A percentile compares a stretch with the other conserved stretches of the same genome.
These are phyloP conservation scores for Buathra laborator DNA, from an alignment of 2,888 invertebrate species.

Conservation along the genomic window DNA sequence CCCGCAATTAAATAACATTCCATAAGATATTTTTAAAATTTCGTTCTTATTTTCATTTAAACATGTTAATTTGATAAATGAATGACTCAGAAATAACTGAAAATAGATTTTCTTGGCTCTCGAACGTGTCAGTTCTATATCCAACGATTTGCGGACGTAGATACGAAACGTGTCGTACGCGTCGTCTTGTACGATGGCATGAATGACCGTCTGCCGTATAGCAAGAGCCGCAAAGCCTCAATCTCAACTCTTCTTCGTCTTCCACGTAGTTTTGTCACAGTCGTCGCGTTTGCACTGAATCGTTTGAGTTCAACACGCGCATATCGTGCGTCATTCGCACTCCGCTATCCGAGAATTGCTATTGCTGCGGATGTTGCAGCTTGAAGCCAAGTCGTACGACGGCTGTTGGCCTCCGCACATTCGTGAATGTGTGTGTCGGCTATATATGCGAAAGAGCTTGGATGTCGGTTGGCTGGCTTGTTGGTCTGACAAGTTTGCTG, in stretches of 20 bases:
- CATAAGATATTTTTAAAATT: too few species aligned
- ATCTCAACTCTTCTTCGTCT: slow-evolving; percentile 14
- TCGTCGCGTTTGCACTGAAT: slow-evolving; percentile 6
- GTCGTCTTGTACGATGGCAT: slow-evolving; percentile 47
- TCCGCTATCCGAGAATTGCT: background rate
- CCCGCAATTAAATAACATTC: too few species aligned
- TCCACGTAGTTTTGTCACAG: slow-evolving; percentile 35
- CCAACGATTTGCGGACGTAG: background rate
- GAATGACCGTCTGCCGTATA: slow-evolving; percentile 69
- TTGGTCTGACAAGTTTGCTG: slow-evolving; percentile 66
- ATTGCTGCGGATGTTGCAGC: background rate
- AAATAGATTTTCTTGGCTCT: slow-evolving; percentile 1
- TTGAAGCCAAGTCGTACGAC: slow-evolving; percentile 39
- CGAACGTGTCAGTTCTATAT: slow-evolving; percentile 6
- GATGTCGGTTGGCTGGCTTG: slow-evolving; percentile 75
- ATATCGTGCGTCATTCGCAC: slow-evolving; percentile 46
- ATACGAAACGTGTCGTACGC: background rate
- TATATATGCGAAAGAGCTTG: slow-evolving; percentile 67
- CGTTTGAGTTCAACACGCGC: slow-evolving; percentile 18
- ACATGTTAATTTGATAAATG: too few species aligned
- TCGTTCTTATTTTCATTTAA: too few species aligned
- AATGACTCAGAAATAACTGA: background rate
- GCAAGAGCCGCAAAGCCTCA: slow-evolving; percentile 18
- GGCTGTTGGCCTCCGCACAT: background rate
- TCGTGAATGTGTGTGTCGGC: slow-evolving; percentile 11